phyloP scores from a whole-genome alignment of 1,140 invertebrate genomes.

The Diorhabda carinulata region DNA sequence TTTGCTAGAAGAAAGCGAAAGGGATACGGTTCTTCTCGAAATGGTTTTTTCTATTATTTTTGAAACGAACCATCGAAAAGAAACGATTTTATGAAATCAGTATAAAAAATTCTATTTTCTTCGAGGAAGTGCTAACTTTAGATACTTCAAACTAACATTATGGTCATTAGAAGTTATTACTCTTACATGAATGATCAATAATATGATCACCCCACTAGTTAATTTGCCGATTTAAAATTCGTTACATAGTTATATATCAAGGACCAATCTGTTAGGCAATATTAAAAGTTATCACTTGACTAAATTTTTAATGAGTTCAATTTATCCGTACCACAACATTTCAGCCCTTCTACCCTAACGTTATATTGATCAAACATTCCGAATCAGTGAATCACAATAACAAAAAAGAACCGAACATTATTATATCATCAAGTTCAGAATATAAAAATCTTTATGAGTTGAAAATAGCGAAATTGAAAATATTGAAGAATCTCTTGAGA shows the following conservation, averaged over 20 bases:
- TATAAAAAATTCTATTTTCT: no score
- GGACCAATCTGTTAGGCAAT: neutral
- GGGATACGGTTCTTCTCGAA: no score
- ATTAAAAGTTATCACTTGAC: constrained; percentile 15
- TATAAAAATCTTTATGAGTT: constrained; percentile 21
- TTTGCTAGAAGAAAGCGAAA: no score
- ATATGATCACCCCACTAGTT: no score
- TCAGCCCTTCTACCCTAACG: constrained; percentile 24
- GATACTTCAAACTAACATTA: no score
- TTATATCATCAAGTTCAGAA: constrained; percentile 29
- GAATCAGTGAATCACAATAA: constrained; percentile 22
- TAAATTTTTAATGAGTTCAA: constrained; percentile 23
- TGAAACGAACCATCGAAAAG: no score
- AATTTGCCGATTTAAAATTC: no score
- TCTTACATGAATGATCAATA: no score
- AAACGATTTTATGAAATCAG: no score
- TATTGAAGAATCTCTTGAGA: constrained; percentile 31
- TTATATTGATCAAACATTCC: constrained; percentile 35
- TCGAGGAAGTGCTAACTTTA: no score
- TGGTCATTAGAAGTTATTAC: no score
- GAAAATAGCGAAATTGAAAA: constrained; percentile 26
- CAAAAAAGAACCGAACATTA: constrained; percentile 23
- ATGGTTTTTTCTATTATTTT: no score
- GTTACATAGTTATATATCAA: neutral
- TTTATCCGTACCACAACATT: constrained; percentile 25